Percentiles rank a stretch among this genome's conserved stretches.
Conservation (phyloP, 2,797 vertebrate genomes). For the Gephyroberyx darwinii region DNA sequence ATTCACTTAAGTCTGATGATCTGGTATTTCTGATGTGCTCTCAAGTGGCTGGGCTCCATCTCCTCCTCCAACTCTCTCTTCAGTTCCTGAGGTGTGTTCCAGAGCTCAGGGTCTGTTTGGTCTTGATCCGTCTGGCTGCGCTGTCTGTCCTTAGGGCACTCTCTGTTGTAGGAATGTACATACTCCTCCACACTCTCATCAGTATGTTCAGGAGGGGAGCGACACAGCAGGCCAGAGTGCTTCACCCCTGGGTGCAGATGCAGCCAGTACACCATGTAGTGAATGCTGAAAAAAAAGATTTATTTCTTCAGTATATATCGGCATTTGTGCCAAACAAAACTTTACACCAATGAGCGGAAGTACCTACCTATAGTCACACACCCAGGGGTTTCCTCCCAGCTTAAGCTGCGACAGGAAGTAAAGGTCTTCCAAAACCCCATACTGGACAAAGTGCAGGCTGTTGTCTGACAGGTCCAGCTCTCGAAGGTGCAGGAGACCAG, state of each 20-base stretch:
- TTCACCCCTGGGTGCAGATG: slow-evolving; percentile 88
- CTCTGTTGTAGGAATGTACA: slow-evolving; percentile 88
- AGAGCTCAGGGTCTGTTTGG: slow-evolving; percentile 63
- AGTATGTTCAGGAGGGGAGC: slow-evolving; percentile 85
- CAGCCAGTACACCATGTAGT: slow-evolving; percentile 95
- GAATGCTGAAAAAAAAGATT: slow-evolving; percentile 78
- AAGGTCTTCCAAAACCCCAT: slow-evolving; percentile 91
- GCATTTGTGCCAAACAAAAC: not conserved
- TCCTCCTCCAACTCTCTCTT: slow-evolving; percentile 85
- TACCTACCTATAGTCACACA: slow-evolving; percentile 87
- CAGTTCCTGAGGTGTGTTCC: slow-evolving; percentile 78
- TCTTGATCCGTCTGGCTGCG: slow-evolving; percentile 61
- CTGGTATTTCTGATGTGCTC: slow-evolving; percentile 70
- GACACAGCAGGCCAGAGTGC: slow-evolving; percentile 87
- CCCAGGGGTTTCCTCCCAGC: slow-evolving; percentile 91
- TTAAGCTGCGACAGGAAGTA: slow-evolving; percentile 90
- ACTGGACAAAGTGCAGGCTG: slow-evolving; percentile 86
- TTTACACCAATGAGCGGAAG: not conserved
- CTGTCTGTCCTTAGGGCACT: slow-evolving; percentile 88
- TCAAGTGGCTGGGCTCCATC: slow-evolving; percentile 72
- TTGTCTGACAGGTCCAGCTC: slow-evolving; percentile 91
- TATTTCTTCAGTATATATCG: slow-evolving; percentile 1
- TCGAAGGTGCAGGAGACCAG: slow-evolving; percentile 73
- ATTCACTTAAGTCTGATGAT: slow-evolving; percentile 62
- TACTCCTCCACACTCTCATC: slow-evolving; percentile 88